Evolutionary conservation across 2,113 vertebrate genomes (phyloP).

Genomic region (Benitochromis conjunctus): DNA sequence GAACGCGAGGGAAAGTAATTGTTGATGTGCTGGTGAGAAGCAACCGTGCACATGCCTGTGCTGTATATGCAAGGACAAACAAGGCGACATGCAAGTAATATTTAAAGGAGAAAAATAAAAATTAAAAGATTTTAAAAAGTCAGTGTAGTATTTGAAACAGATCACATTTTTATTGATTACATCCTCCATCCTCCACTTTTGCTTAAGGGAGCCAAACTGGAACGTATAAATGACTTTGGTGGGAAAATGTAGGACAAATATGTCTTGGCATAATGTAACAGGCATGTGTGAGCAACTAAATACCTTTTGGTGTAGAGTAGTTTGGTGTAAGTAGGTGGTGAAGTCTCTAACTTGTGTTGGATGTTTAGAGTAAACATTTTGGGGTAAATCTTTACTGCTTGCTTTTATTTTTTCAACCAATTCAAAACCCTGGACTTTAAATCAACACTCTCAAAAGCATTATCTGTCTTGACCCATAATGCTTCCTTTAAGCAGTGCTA

Average conservation of each 20-base stretch:
- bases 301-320: neutral
- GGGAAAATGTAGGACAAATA: neutral
- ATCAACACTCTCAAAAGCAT: neutral
- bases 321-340: neutral
- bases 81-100: neutral
- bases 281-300: neutral
- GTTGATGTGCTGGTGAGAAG: slow-evolving; percentile 6
- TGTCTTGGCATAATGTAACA: neutral
- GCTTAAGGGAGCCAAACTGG: neutral
- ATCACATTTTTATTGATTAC: neutral
- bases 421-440: neutral
- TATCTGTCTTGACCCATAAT: neutral
- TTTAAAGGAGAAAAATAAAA: neutral
- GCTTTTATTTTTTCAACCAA: neutral
- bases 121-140: neutral
- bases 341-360: neutral
- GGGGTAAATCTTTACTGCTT: neutral
- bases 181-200: neutral
- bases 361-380: neutral
- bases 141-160: neutral
- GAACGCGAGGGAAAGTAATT: slow-evolving; percentile 15
- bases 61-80: neutral
- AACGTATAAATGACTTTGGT: neutral
- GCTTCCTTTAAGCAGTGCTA: neutral
- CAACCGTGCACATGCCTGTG: neutral